Base-by-base conservation (phyloP, 1,140 invertebrate genomes). In the Mercenaria mercenaria region DNA sequence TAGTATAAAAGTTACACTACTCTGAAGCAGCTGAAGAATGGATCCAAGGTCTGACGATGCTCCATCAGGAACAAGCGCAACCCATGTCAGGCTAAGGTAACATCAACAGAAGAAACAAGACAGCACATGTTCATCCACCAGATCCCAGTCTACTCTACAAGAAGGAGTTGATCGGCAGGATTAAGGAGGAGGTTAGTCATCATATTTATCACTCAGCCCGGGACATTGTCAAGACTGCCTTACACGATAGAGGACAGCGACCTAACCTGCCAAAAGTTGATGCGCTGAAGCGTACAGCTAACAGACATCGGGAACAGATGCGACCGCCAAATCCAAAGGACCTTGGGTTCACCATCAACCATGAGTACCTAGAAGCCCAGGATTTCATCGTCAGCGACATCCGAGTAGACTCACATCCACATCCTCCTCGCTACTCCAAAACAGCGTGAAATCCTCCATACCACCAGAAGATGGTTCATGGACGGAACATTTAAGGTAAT, bases 401-500 rank as follows among this genome's bases (percentile, higher is more conserved):
- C n/a, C 20, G 69, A 47, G 81, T 76, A 20, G 56, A 61, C 23
- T 67, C 52, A 13, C 37, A 90, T 20, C 39, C 88, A 90, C 59
- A 32, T 90, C 23, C 15, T 90, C 4, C 84, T 83, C 18, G 47
- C 88, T 0, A 90, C 80, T 23, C 67, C 43, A n/a, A 29, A 76
- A 15, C 88, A 90, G 41, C 69, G 50, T 23, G 37, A 79, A 26
- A 10, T 90, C 0, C 52, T 90, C 15, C 26, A n/a, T 0, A n/a
- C 29, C 4, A 34, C 88, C 0, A 90, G 64, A 64, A 11, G 67
- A 4, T 90, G 88, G 88, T 84, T 84, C 18, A 84, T 90, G 67
- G 88, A 90, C 47, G 80, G 52, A 10, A 84, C 80, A 10, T 89
- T 89, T 61, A 89, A 82, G 87, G 43, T 82, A 56, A 34, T 47